phyloP scores from a whole-genome alignment of 2,888 invertebrate genomes.

The Griposia aprilina region DNA sequence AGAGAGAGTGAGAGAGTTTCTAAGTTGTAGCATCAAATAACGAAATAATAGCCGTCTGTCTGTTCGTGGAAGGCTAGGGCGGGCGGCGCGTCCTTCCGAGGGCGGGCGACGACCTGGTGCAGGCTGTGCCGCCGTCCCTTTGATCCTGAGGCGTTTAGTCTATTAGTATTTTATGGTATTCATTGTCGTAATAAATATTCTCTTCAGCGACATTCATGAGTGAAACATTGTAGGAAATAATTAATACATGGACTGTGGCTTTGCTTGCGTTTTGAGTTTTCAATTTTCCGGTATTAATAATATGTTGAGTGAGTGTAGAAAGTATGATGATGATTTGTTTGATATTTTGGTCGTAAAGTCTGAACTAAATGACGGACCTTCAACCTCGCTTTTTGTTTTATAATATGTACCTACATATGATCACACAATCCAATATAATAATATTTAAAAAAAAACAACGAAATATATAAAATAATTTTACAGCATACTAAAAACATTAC shows the following conservation, averaged over 20 bases:
- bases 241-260: not conserved
- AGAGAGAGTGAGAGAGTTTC: no score
- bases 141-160: conserved; percentile 8
- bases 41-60: conserved; percentile 21
- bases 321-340: not conserved
- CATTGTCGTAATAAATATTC: conserved; percentile 8
- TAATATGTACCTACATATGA: not conserved
- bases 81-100: conserved; percentile 71
- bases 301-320: not conserved
- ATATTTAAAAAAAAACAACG: not conserved
- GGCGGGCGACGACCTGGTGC: conserved; percentile 66
- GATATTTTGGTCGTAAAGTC: not conserved
- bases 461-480: not conserved
- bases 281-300: not conserved
- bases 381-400: not conserved
- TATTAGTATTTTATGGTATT: conserved; percentile 8
- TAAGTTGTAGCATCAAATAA: conserved; percentile 1
- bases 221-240: not conserved
- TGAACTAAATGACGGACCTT: not conserved
- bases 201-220: not conserved
- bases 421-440: not conserved
- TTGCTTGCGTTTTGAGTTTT: not conserved
- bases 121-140: conserved; percentile 32
- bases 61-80: conserved; percentile 66
- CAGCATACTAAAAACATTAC: not conserved